Conservation (phyloP, 2,797 vertebrate species). For the Limnodromus scolopaceus region DNA sequence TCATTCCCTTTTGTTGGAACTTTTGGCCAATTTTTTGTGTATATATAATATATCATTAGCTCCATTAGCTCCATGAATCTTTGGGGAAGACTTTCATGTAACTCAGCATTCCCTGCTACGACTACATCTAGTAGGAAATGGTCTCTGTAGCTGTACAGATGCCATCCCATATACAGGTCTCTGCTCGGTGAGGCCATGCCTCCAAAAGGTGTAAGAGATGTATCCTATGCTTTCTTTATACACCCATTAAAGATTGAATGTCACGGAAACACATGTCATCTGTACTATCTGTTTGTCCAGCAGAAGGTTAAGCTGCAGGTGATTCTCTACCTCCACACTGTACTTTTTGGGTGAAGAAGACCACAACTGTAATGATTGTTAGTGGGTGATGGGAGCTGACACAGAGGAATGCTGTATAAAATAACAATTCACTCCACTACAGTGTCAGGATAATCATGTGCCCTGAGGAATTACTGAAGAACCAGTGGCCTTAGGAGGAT, state of each 20-base stretch:
- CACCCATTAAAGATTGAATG: background rate
- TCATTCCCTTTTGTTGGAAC: background rate
- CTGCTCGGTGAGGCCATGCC: rapidly evolving
- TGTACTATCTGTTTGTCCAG: background rate
- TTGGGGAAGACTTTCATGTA: background rate
- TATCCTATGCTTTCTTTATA: background rate
- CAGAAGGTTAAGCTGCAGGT: background rate
- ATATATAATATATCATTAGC: background rate
- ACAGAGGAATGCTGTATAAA: background rate
- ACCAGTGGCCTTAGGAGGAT: background rate
- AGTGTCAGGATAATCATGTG: background rate
- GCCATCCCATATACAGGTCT: background rate
- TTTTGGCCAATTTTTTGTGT: background rate
- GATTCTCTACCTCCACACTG: background rate
- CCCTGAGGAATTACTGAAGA: background rate
- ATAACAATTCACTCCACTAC: background rate
- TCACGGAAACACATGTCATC: background rate
- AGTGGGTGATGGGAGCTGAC: background rate
- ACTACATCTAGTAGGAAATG: background rate
- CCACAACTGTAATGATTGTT: background rate
- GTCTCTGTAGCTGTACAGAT: background rate
- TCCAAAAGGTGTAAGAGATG: background rate
- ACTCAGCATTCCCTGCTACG: background rate
- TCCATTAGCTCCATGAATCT: background rate
- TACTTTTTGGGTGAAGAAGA: background rate